Evolutionary conservation across 2,113 vertebrate species (phyloP).

Genomic region (Prunella fulvescens): DNA sequence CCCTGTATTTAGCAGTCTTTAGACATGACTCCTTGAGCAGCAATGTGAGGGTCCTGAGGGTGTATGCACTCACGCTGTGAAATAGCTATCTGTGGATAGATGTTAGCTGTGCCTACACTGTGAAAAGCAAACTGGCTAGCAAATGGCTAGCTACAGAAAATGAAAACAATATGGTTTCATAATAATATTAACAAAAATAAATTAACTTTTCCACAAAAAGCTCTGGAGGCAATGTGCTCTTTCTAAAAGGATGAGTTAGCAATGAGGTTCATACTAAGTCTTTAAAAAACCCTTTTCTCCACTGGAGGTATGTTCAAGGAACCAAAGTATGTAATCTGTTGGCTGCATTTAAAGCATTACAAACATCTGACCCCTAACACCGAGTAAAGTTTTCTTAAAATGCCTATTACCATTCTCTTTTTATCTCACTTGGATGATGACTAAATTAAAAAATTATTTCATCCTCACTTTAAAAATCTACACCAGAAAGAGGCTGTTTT

Average conservation of each 20-base stretch:
- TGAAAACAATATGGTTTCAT: not conserved
- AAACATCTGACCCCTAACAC: not conserved
- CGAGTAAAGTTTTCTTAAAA: not conserved
- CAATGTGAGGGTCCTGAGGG: rapidly evolving
- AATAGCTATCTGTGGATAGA: not conserved
- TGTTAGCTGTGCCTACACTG: not conserved
- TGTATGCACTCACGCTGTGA: not conserved
- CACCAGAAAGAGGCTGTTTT: not conserved
- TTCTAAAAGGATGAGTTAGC: not conserved
- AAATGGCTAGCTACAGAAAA: not conserved
- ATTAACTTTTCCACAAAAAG: not conserved
- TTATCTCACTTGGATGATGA: not conserved
- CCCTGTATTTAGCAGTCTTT: not conserved
- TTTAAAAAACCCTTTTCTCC: not conserved
- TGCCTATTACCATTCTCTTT: not conserved
- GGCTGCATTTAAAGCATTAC: not conserved
- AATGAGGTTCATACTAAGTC: not conserved
- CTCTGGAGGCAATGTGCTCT: not conserved
- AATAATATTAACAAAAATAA: not conserved
- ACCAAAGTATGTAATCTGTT: not conserved
- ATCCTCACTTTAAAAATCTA: not conserved
- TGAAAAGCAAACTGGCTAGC: not conserved
- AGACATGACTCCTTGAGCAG: not conserved
- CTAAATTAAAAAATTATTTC: not conserved
- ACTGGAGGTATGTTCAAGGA: not conserved